Evolutionary conservation across 2,113 vertebrate species (phyloP).

Genomic region (Castor canadensis): DNA sequence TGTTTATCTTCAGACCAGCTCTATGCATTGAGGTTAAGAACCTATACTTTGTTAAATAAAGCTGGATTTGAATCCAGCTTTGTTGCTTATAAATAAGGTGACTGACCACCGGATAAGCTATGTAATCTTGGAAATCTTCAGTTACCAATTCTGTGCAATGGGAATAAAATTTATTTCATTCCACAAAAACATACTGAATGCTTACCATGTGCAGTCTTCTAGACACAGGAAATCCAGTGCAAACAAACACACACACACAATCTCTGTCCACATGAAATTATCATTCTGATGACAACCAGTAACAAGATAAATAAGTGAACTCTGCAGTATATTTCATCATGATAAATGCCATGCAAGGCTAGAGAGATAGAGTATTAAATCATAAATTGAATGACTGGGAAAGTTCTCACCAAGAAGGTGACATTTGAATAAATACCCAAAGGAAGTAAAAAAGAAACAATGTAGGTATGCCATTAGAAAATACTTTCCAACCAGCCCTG

Average conservation of each 20-base stretch:
- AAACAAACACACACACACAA: background rate
- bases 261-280: background rate
- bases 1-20: conserved; percentile 8
- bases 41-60: background rate
- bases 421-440: background rate
- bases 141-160: conserved; percentile 5
- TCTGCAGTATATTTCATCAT: background rate
- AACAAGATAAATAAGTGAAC: background rate
- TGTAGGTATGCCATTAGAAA: background rate
- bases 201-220: background rate
- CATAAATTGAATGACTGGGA: background rate
- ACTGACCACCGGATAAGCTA: background rate
- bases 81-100: background rate
- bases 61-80: background rate
- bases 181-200: background rate
- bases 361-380: background rate
- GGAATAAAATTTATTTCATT: background rate
- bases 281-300: background rate
- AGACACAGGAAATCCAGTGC: background rate
- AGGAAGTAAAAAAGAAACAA: background rate
- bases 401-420: background rate
- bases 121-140: background rate
- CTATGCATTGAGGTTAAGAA: background rate
- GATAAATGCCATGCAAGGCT: background rate
- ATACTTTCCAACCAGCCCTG: background rate